Evolutionary conservation across 2,797 vertebrate genomes (phyloP), one percentile per base, ranked within the genome.

Genomic region (Pempheris klunzingeri): DNA sequence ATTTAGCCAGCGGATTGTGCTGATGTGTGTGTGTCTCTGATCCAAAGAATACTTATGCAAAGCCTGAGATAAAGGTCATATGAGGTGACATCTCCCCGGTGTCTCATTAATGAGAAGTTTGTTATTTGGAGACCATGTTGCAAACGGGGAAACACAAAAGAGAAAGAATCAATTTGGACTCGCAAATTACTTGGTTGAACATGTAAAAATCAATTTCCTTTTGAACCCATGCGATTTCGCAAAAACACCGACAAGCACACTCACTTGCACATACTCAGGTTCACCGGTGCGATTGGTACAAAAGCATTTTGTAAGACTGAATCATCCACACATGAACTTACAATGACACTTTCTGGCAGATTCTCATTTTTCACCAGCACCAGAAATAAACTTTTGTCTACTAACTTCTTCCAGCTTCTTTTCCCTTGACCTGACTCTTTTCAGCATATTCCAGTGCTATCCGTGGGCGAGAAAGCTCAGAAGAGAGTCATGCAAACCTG

Each of bases 1-100:
- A 61, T 55, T 84, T 63, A 74, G 79, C 78, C 80, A 77, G 66
- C 73, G 73, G 54, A 77, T 68, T 80, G 79, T 80, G 82, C 71
- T 74, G 71, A 87, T 87, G 80, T 80, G 71, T 80, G 71, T 55
- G 71, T 66, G 80, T 73, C 61, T 76, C 58, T 69, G 58, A 78
- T 78, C 70, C 80, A 75, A 86, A 75, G 68, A 84, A 77, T 83
- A 65, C 63, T 77, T 78, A 63, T 44, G 69, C 60, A 72, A 43
- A 81, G 86, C 78, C 64, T 36, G 74, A 87, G 82, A 60, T 79
- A 87, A 91, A 93, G 90, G 87, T 92, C 88, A 86, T 32, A 67
- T 52, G 41, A 75, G 71, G 44, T 60, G 65, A 81, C 73, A 72
- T 81, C 55, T 82, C 82, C 67, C 70, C 6, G 9, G 77, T 83